Evolutionary conservation across 2,113 vertebrate species (phyloP), one percentile per base, ranked within the genome.

Genomic region (Lamprotornis superbus): DNA sequence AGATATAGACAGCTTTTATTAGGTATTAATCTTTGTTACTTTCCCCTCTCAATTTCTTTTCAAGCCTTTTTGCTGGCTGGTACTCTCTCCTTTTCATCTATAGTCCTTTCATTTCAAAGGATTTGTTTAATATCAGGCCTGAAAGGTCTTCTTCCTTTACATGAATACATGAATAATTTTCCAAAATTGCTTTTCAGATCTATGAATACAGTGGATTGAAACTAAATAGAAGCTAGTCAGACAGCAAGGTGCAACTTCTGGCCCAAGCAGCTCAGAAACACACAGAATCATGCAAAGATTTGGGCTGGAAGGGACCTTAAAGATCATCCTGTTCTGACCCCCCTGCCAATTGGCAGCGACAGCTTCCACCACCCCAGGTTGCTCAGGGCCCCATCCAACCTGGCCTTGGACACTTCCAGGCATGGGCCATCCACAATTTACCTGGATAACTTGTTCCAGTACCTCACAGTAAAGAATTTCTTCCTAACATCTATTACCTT

Each of bases 101-200:
- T 0, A 91, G 33, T 39, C 25, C 35, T 77, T 75, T 71, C 76
- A 92, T 93, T 88, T 87, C 75, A 84, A 93, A 71, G 35, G 60
- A 71, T 65, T 89, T 86, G 17, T 89, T 93, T 78, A 89, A 68
- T 87, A 89, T 81, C 33, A 56, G 33, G 33, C 53, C 44, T 84
- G 81, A 91, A 91, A 60, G 33, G 37, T 83, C 73, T 74, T 89
- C 25, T 92, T 75, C 47, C 44, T 35, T 81, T 65, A 56, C 37
- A 89, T 28, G 73, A 88, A 95, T 86, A 80, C 16, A 90, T 69
- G 55, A 95, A 92, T 81, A 93, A 67, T 74, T 91, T 89, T 65
- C 57, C 8, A 46, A 89, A 94, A 92, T 57, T 70, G 59, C 83
- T 93, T 92, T 87, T 91, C 73, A 78, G 74, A 64, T 59, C 69